phyloP scores from a whole-genome alignment of 2,113 vertebrate species.

The Philantomba maxwellii region DNA sequence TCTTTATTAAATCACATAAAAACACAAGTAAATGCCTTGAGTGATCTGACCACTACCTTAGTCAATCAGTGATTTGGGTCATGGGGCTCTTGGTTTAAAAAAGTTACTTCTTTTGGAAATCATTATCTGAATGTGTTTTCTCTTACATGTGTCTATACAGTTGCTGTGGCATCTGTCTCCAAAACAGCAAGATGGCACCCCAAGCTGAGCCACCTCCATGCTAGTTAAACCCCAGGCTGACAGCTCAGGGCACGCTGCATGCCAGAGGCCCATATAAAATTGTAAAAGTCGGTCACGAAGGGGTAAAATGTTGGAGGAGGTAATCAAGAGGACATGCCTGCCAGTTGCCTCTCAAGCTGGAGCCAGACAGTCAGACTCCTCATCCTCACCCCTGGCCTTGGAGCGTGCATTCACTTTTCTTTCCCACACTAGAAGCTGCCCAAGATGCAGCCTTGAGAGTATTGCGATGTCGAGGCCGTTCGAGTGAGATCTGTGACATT shows the following conservation, averaged over 20 bases:
- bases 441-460: background rate
- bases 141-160: background rate
- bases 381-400: background rate
- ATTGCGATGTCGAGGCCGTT: background rate
- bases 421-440: background rate
- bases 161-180: background rate
- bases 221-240: background rate
- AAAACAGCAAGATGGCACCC: background rate
- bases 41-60: background rate
- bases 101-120: background rate
- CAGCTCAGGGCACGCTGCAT: background rate
- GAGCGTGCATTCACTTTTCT: background rate
- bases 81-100: background rate
- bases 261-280: background rate
- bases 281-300: background rate
- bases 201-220: background rate
- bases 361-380: background rate
- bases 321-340: background rate
- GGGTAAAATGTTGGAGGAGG: background rate
- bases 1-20: background rate
- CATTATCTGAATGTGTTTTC: background rate
- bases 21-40: background rate
- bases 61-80: background rate
- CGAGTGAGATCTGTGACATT: background rate
- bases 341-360: background rate